Conservation (phyloP, 2,888 invertebrate species). For the Luperina testacea region DNA sequence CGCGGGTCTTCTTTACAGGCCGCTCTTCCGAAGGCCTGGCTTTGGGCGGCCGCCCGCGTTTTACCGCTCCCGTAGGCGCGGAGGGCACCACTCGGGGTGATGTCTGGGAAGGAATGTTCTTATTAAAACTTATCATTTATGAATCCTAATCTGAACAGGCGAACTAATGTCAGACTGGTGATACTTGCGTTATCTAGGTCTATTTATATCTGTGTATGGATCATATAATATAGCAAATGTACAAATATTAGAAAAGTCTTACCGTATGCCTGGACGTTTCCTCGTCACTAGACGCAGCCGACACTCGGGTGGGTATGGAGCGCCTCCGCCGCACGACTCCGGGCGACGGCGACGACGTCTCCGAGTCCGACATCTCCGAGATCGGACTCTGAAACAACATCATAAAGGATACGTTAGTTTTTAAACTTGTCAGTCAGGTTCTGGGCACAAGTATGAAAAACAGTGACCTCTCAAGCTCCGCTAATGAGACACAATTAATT, state of each 20-base stretch:
- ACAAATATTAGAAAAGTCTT: neutral
- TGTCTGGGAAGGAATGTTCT: slow-evolving; percentile 59
- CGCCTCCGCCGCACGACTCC: slow-evolving; percentile 77
- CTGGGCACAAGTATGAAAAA: neutral
- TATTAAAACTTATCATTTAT: neutral
- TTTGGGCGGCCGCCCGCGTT: slow-evolving; percentile 90
- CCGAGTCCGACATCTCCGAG: slow-evolving; percentile 91
- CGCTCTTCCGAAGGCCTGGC: slow-evolving; percentile 78
- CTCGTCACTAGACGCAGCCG: slow-evolving; percentile 87
- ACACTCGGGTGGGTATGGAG: slow-evolving; percentile 79
- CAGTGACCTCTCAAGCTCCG: too few relatives aligned
- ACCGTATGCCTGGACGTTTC: slow-evolving; percentile 80
- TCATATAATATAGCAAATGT: too few relatives aligned
- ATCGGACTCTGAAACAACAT: slow-evolving; percentile 84
- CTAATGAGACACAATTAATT: too few relatives aligned
- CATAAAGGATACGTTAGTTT: neutral
- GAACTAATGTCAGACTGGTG: neutral
- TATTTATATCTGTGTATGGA: too few relatives aligned
- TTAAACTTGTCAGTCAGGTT: neutral
- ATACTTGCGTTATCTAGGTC: too few relatives aligned
- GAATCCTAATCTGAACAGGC: neutral
- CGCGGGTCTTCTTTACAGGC: slow-evolving; percentile 84
- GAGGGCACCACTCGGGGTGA: slow-evolving; percentile 75
- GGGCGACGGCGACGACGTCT: slow-evolving; percentile 83
- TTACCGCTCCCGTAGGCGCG: slow-evolving; percentile 70